Evolutionary conservation across 2,888 invertebrate species (phyloP).

Genomic region (Dusona sp.): DNA sequence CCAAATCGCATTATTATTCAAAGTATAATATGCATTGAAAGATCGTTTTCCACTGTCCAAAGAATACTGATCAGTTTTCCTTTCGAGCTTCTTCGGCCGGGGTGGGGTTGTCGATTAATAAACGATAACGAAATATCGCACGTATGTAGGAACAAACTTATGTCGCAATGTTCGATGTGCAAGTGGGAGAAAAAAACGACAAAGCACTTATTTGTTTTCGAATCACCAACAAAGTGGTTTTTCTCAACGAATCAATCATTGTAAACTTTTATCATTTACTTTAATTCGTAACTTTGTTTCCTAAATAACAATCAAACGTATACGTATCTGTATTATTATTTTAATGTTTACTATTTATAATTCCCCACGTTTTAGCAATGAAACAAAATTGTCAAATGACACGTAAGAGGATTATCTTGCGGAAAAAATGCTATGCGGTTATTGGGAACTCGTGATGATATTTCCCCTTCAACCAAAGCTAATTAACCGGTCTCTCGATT

Average conservation of each 20-base stretch:
- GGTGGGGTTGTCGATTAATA: slow-evolving; percentile 32
- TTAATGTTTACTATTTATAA: background rate
- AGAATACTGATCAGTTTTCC: slow-evolving; percentile 16
- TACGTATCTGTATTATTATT: background rate
- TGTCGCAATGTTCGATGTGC: background rate
- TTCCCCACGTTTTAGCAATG: background rate
- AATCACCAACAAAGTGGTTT: background rate
- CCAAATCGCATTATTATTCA: background rate
- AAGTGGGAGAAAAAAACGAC: slow-evolving; percentile 1
- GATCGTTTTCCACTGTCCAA: background rate
- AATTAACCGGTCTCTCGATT: slow-evolving; percentile 22
- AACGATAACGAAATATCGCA: slow-evolving; percentile 53
- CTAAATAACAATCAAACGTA: background rate
- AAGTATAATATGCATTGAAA: background rate
- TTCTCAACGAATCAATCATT: background rate
- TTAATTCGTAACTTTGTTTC: background rate
- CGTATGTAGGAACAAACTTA: slow-evolving; percentile 20
- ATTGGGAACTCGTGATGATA: slow-evolving; percentile 12
- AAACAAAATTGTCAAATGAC: background rate
- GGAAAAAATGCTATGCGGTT: background rate
- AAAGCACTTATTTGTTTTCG: slow-evolving; percentile 5
- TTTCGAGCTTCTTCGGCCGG: slow-evolving; percentile 6
- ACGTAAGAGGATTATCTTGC: background rate
- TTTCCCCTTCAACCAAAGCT: slow-evolving; percentile 17
- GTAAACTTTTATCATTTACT: slow-evolving; percentile 12